phyloP scores from a whole-genome alignment of 2,888 invertebrate genomes.

The Drosophila paucipuncta region DNA sequence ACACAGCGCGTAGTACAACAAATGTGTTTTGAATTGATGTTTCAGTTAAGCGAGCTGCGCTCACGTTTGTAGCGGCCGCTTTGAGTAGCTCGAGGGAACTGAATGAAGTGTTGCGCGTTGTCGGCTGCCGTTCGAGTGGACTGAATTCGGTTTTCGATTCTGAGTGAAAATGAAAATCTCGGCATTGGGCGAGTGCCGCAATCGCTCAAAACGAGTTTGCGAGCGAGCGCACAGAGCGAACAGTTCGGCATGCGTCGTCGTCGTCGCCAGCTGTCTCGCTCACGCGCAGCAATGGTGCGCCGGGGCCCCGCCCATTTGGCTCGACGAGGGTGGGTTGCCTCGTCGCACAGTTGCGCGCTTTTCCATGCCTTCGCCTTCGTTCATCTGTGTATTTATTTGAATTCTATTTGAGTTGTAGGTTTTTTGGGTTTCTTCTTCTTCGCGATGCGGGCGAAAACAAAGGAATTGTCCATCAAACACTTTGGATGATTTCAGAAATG shows the following conservation, averaged over 20 bases:
- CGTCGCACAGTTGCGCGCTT: conserved; percentile 3
- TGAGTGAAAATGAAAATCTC: conserved; percentile 75
- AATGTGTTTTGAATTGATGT: background rate
- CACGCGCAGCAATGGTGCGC: conserved; percentile 51
- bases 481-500: conserved; percentile 28
- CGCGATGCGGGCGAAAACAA: conserved; percentile 27
- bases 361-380: background rate
- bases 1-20: conserved; percentile 19
- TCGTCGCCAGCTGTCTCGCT: conserved; percentile 21
- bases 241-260: conserved; percentile 18
- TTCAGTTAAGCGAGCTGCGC: conserved; percentile 20
- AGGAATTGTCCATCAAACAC: conserved; percentile 56
- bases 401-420: conserved; percentile 5
- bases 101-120: conserved; percentile 54
- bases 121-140: conserved; percentile 32
- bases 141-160: conserved; percentile 49
- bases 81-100: conserved; percentile 75
- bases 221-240: conserved; percentile 27
- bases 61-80: conserved; percentile 56
- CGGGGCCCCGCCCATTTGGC: conserved; percentile 50
- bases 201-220: conserved; percentile 63
- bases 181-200: conserved; percentile 49
- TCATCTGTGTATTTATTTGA: conserved; percentile 18
- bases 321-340: conserved; percentile 51
- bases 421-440: background rate